Conservation (phyloP, 2,888 invertebrate genomes). For the Galerucella calmariensis region DNA sequence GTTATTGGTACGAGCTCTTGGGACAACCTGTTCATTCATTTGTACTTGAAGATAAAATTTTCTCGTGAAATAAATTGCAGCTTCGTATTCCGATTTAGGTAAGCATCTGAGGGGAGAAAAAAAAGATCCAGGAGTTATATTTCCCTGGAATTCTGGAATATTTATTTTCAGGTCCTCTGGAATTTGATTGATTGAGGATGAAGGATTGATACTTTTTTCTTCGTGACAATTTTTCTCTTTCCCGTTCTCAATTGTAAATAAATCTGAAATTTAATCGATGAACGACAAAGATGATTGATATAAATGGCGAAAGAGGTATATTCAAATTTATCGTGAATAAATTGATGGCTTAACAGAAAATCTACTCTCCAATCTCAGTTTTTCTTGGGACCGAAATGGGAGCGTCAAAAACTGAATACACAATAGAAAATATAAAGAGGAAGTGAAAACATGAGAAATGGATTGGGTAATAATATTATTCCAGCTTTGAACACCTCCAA, state of each 20-base stretch:
- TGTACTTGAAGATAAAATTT: not conserved
- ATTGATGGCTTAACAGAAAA: not conserved
- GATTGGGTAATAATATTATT: no score
- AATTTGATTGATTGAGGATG: conserved; percentile 27
- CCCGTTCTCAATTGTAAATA: conserved; percentile 6
- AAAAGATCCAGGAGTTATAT: not conserved
- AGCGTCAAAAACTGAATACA: no score
- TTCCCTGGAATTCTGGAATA: conserved; percentile 12
- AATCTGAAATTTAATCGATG: conserved; percentile 23
- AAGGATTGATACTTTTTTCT: conserved; percentile 14
- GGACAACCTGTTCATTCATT: no score
- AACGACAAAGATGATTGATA: conserved; percentile 23
- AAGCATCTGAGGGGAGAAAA: not conserved
- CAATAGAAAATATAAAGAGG: no score
- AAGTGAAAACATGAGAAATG: no score
- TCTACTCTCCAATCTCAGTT: not conserved
- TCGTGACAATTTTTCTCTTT: conserved; percentile 14
- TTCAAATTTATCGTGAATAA: not conserved
- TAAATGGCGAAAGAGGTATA: conserved; percentile 16
- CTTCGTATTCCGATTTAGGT: not conserved
- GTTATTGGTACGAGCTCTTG: no score
- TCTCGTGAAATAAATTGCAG: not conserved
- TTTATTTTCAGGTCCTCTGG: conserved; percentile 25
- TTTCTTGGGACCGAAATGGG: no score
- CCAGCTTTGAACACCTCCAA: no score